A percentile compares a stretch with the other conserved stretches of the same genome.
Conservation (phyloP, 2,888 invertebrate genomes). For the Gryllus longicercus region DNA sequence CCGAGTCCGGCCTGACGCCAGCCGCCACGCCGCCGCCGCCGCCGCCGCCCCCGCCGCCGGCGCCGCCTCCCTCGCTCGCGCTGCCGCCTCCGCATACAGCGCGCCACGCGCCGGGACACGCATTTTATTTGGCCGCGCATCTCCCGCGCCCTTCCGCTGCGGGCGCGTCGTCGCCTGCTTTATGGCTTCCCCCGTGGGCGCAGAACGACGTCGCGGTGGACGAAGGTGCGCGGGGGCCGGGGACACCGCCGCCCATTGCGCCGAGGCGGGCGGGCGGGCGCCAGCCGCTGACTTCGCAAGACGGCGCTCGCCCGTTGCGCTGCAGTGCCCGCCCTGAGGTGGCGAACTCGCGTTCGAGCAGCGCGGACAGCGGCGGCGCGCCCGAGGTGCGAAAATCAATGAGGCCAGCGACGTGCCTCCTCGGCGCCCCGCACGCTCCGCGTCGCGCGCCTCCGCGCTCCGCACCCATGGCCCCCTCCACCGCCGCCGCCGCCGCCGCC, state of each 20-base stretch:
- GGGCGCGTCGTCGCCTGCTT: slow-evolving; percentile 2
- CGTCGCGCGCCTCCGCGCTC: background rate
- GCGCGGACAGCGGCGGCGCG: background rate
- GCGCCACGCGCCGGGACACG: background rate
- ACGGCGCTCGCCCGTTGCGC: no score
- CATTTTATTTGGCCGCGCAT: background rate
- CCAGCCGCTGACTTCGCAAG: no score
- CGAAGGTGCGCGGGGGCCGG: no score
- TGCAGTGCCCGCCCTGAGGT: background rate
- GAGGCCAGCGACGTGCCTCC: background rate
- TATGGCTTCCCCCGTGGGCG: background rate
- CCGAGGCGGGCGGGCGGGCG: no score
- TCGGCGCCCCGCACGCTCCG: background rate
- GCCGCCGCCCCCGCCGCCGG: no score
- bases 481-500: background rate
- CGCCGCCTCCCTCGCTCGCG: background rate
- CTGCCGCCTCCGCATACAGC: background rate
- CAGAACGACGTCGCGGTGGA: no score
- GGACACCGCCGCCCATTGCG: no score
- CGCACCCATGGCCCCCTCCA: background rate
- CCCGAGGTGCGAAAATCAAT: slow-evolving; percentile 19
- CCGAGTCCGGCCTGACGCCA: background rate
- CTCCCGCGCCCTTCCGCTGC: background rate
- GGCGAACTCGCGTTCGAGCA: background rate
- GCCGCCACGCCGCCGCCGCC: background rate